Base-by-base conservation (phyloP, 1,140 invertebrate genomes). In the Megalopta genalis region DNA sequence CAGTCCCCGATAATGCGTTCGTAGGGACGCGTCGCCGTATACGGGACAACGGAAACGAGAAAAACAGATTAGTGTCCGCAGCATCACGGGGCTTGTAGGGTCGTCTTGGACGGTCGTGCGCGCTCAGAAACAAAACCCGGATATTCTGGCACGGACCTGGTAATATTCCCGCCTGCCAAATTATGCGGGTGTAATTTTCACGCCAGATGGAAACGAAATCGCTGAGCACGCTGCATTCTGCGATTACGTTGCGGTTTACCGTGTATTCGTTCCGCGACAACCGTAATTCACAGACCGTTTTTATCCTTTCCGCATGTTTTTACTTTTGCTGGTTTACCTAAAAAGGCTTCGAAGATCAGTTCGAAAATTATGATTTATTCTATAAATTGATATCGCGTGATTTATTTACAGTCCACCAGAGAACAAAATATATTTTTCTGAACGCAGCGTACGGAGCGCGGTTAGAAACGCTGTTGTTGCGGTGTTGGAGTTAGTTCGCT, bases 171-270 rank as follows among this genome's bases (percentile, higher is more conserved):
- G 54, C 54, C 21, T 57, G 54, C 54, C 54, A 14, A 83, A 83
- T 83, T 83, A 72, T 66, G 37, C 23, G 49, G 39, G 42, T 77
- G 70, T 76, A 84, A 80, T 81, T 76, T 67, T 21, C 52, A 67
- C 14, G 23, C 46, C 72, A 80, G 68, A 68, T 85, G 62, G 67
- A 72, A n/a, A 39, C 71, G 62, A 77, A 84, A 46, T 21, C 21
- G 27, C 42, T 23, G 63, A 64, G 65, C 57, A 21, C 27, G 54
- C 14, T 21, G 37, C 49, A 32, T 54, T 46, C 77, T 63, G 23
- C 72, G 57, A 85, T 85, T 73, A 63, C 67, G 66, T 73, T 66
- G 74, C 64, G 79, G 68, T 84, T 42, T 32, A 71, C 69, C 82
- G 65, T 81, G 81, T 84, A 85, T 42, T 52, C 69, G 60, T 77